These are phyloP conservation scores for Tetragonisca angustula DNA, from an alignment of 2,888 invertebrate genomes.

Conservation along the genomic window DNA sequence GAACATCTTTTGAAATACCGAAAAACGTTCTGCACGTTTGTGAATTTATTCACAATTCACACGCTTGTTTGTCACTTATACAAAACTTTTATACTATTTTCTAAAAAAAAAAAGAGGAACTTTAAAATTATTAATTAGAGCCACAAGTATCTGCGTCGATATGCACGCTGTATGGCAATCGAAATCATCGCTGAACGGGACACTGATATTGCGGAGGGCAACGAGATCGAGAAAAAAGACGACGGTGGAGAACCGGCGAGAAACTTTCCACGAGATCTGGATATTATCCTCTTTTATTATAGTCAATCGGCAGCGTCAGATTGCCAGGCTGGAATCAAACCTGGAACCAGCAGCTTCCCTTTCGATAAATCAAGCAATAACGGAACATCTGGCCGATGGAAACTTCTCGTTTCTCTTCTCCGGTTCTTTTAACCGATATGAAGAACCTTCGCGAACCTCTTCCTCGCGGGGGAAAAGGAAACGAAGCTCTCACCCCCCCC, in stretches of 20 bases:
- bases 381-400: conserved; percentile 8
- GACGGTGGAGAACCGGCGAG: neutral
- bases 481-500: neutral
- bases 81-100: too few species aligned
- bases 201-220: neutral
- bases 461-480: neutral
- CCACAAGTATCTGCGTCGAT: neutral
- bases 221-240: too few species aligned
- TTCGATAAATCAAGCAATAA: conserved; percentile 23
- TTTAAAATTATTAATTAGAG: too few species aligned
- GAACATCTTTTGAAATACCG: too few species aligned
- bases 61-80: too few species aligned
- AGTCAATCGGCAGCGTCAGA: neutral
- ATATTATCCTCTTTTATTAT: neutral
- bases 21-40: too few species aligned
- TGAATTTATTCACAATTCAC: too few species aligned
- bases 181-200: neutral
- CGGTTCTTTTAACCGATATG: neutral
- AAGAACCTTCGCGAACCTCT: neutral
- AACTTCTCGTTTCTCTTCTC: neutral
- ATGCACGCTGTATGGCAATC: neutral
- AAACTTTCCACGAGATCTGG: neutral
- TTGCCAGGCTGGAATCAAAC: conserved; percentile 5
- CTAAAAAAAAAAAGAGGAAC: too few species aligned
- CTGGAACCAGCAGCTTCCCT: neutral